phyloP scores from a whole-genome alignment of 2,888 invertebrate genomes.

The Protonemura montana region DNA sequence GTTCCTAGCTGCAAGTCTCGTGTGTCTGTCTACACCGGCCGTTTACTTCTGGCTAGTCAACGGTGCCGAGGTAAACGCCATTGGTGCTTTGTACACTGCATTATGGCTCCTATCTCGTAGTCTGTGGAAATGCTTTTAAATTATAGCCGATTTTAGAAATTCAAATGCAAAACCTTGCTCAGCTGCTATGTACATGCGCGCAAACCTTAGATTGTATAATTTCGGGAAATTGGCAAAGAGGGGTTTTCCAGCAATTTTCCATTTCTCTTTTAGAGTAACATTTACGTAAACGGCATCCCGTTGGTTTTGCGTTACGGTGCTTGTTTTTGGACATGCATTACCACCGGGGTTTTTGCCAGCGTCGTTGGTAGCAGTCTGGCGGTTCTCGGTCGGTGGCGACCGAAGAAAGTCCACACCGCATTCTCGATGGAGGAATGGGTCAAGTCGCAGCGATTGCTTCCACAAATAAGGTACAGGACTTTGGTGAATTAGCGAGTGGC shows the following conservation, averaged over 20 bases:
- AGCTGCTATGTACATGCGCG: background rate
- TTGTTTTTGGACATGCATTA: conserved; percentile 40
- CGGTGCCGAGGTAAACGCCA: background rate
- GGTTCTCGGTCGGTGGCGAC: background rate
- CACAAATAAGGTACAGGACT: background rate
- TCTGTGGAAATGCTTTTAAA: conserved; percentile 7
- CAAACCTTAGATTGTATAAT: background rate
- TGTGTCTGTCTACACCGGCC: background rate
- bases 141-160: background rate
- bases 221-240: background rate
- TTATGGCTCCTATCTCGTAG: background rate
- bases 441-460: background rate
- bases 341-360: conserved; percentile 13
- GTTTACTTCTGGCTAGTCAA: background rate
- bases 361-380: background rate
- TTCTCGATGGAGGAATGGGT: conserved; percentile 26
- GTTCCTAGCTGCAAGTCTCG: background rate
- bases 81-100: background rate
- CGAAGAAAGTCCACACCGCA: conserved; percentile 16
- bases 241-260: background rate
- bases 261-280: conserved; percentile 14
- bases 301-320: conserved; percentile 38
- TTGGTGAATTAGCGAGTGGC: too few species aligned
- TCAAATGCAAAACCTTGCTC: background rate
- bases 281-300: conserved; percentile 19